Base-by-base conservation (phyloP, 2,888 invertebrate genomes). In the Salticus scenicus region DNA sequence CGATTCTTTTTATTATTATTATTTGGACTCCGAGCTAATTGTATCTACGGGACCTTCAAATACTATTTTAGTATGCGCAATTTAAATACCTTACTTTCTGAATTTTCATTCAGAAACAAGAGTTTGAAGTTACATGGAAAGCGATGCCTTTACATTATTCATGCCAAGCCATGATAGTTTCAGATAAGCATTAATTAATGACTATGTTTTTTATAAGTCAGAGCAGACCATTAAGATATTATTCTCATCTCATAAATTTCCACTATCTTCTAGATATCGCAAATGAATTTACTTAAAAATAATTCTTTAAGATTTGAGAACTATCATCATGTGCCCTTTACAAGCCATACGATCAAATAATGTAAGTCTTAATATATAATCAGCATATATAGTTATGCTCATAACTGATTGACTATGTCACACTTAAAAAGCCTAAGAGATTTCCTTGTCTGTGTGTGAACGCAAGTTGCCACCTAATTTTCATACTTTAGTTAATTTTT, bases 181-280 rank as follows among this genome's bases (percentile, higher is more conserved):
- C 57, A 24, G 57, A 57, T 57, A 57, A 57, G 57, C 24, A 12
- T 24, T 57, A 57, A 57, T 57, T 57, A 57, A 57, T 57, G 57
- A 12, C 24, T n/a, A 57, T 57, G 57, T 57, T 57, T 57, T 24
- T 57, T 57, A 57, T 57, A 7, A 24, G 57, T 24, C 1, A 24
- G 24, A 57, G 57, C 57, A 57, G 24, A 57, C n/a, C 57, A 57
- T 57, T 57, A 57, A 57, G 57, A 57, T 57, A 57, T 12, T 57
- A 57, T 24, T 57, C 57, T 24, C 57, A 57, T 24, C 20, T 24
- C 24, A 57, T 57, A 57, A 57, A 57, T 57, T 57, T 57, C 12
- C 24, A 57, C 5, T 57, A 57, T 57, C 57, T 24, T 57, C 20
- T 57, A 12, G 1, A 24, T 5, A 24, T 57, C 57, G 24, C 24